Evolutionary conservation across 2,113 vertebrate species (phyloP).

Genomic region (Eupsittula cactorum): DNA sequence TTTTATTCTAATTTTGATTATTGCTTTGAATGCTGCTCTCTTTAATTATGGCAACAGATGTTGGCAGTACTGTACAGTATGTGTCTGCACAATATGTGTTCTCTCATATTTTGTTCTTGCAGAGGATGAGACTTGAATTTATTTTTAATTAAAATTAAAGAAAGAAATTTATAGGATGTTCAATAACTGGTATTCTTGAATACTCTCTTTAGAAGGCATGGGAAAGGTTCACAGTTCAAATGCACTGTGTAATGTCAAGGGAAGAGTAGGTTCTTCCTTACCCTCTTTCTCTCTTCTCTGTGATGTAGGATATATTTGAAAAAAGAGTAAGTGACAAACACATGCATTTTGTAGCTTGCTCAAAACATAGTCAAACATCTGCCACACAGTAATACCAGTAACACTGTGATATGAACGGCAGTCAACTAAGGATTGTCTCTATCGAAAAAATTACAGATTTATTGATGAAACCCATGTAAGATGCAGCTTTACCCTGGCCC

Average conservation of each 20-base stretch:
- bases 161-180: not conserved
- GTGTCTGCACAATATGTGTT: constrained; percentile 27
- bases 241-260: not conserved
- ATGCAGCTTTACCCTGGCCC: not conserved
- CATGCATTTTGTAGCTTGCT: not conserved
- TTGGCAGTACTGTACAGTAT: constrained; percentile 18
- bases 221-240: not conserved
- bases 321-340: not conserved
- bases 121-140: not conserved
- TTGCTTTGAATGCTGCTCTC: not conserved
- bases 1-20: constrained; percentile 10
- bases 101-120: constrained; percentile 46
- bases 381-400: not conserved
- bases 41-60: constrained; percentile 46
- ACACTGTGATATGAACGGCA: not conserved
- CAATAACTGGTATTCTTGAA: not conserved
- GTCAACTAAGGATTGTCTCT: not conserved
- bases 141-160: constrained; percentile 9
- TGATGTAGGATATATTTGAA: not conserved
- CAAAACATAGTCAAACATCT: not conserved
- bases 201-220: not conserved
- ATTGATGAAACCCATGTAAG: not conserved
- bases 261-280: not conserved
- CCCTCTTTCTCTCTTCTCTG: not conserved
- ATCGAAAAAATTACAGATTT: not conserved